Evolutionary conservation across 2,113 vertebrate species (phyloP).

Genomic region (Laticauda colubrina): DNA sequence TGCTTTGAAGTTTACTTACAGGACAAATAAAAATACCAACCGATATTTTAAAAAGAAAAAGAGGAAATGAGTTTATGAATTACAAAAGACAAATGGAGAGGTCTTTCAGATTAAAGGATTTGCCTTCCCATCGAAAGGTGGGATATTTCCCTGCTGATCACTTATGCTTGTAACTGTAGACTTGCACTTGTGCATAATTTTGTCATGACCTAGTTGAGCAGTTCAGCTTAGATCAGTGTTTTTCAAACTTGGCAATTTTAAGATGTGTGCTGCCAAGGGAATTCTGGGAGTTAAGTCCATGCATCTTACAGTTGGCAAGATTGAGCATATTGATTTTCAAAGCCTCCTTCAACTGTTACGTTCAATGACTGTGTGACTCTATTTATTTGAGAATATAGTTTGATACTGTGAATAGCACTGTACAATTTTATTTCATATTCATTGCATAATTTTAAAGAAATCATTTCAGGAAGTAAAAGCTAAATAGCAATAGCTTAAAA

Average conservation of each 20-base stretch:
- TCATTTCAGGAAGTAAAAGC: neutral
- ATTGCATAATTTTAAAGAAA: neutral
- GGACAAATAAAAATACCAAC: neutral
- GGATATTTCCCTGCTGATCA: neutral
- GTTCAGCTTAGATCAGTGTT: neutral
- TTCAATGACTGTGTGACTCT: neutral
- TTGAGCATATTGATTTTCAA: neutral
- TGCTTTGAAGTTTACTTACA: neutral
- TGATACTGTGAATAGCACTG: neutral
- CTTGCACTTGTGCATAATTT: neutral
- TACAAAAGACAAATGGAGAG: neutral
- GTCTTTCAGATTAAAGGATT: neutral
- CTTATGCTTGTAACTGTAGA: neutral
- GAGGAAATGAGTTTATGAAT: neutral
- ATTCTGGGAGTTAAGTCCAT: neutral
- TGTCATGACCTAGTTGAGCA: neutral
- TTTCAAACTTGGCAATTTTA: neutral
- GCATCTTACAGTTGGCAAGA: neutral
- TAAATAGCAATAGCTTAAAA: neutral
- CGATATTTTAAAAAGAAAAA: neutral
- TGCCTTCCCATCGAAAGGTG: neutral
- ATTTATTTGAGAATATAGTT: neutral
- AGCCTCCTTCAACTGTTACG: neutral
- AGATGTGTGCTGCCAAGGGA: neutral
- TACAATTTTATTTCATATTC: neutral